These are phyloP conservation scores for Bostrychus sinensis DNA, from an alignment of 2,113 vertebrate species.

Conservation along the genomic window DNA sequence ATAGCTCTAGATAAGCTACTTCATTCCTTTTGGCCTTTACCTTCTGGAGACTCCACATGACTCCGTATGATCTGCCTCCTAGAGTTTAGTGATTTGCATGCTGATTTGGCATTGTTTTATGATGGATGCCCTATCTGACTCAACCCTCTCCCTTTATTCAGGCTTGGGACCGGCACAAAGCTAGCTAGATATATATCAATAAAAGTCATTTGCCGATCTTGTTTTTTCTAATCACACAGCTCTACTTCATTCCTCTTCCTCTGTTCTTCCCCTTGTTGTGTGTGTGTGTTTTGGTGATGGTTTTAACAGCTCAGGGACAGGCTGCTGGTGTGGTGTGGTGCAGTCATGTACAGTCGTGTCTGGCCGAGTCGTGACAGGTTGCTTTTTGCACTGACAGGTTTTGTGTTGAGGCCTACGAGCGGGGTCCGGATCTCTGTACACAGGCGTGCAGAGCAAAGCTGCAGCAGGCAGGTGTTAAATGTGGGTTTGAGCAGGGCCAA, in stretches of 20 bases:
- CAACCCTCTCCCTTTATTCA: too few species aligned
- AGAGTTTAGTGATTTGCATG: too few species aligned
- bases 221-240: neutral
- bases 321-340: conserved; percentile 48
- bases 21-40: too few species aligned
- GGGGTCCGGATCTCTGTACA: conserved; percentile 40
- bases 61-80: too few species aligned
- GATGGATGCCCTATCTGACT: too few species aligned
- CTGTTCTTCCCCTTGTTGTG: conserved; percentile 24
- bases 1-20: too few species aligned
- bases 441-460: conserved; percentile 13
- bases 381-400: conserved; percentile 78
- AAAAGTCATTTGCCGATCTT: neutral
- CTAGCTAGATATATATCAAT: too few species aligned
- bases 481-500: conserved; percentile 58
- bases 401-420: conserved; percentile 61
- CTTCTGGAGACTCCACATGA: too few species aligned
- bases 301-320: conserved; percentile 63
- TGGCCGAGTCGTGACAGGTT: conserved; percentile 69
- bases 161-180: too few species aligned
- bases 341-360: conserved; percentile 57
- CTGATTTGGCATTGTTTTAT: too few species aligned
- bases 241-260: conserved; percentile 32
- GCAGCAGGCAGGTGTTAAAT: conserved; percentile 64
- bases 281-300: conserved; percentile 30